Conservation (phyloP, 2,888 invertebrate genomes). For the Rhabditoides inermis region DNA sequence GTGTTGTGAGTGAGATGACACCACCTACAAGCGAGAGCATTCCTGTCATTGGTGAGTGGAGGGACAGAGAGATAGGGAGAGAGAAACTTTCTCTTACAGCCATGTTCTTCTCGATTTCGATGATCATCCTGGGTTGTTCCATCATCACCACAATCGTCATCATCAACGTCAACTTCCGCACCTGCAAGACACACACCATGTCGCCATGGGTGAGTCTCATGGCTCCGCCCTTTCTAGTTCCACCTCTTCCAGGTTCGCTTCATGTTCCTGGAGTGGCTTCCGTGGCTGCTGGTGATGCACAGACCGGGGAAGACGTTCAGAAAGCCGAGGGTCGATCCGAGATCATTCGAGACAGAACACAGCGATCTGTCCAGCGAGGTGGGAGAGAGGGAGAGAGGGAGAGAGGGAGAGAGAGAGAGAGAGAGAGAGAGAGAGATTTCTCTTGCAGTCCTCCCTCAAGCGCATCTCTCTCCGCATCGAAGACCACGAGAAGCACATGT, state of each 20-base stretch:
- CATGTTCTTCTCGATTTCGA: conserved; percentile 47
- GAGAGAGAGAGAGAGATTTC: neutral
- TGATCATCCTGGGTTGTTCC: conserved; percentile 41
- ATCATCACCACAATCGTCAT: conserved; percentile 49
- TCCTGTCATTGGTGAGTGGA: conserved; percentile 79
- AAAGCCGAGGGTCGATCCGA: neutral
- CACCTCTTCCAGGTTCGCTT: conserved; percentile 70
- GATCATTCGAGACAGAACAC: neutral
- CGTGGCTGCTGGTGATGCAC: conserved; percentile 89
- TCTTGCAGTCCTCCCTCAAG: too few relatives aligned
- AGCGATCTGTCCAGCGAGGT: neutral
- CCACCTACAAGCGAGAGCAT: conserved; percentile 97
- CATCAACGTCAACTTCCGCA: conserved; percentile 47
- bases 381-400: neutral
- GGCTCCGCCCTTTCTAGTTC: neutral
- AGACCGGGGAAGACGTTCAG: conserved; percentile 83
- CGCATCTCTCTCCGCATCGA: too few relatives aligned
- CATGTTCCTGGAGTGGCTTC: conserved; percentile 91
- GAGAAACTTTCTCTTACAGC: conserved; percentile 12
- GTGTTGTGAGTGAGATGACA: conserved; percentile 93
- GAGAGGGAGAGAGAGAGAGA: conserved; percentile 2
- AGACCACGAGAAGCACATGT: too few relatives aligned
- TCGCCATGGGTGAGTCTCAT: conserved; percentile 25
- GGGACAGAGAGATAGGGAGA: too few relatives aligned
- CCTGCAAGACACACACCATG: conserved; percentile 49